Evolutionary conservation across 2,888 invertebrate genomes (phyloP).

Genomic region (Eupithecia subfuscata): DNA sequence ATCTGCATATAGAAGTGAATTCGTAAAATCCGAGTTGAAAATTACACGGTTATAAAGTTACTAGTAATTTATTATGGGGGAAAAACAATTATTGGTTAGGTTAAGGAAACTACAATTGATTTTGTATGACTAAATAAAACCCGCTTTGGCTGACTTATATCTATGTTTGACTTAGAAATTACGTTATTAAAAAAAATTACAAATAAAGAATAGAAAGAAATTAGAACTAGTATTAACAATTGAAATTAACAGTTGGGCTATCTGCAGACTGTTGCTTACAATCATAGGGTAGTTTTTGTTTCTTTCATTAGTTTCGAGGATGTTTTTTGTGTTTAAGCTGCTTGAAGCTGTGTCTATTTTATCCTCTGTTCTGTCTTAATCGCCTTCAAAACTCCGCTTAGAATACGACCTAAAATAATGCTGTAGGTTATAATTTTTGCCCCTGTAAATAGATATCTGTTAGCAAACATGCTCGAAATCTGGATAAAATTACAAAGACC

Average conservation of each 20-base stretch:
- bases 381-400: background rate
- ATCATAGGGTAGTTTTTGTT: too few relatives aligned
- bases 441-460: constrained; percentile 11
- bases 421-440: background rate
- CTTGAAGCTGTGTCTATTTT: background rate
- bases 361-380: background rate
- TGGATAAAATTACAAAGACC: constrained; percentile 25
- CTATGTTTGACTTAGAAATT: too few relatives aligned
- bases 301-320: too few relatives aligned
- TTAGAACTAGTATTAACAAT: too few relatives aligned
- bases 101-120: background rate
- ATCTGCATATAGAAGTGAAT: constrained; percentile 17
- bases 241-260: too few relatives aligned
- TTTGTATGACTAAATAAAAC: background rate
- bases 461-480: constrained; percentile 15
- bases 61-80: constrained; percentile 15
- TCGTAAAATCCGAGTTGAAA: constrained; percentile 18
- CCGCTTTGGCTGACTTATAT: background rate
- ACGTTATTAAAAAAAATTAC: too few relatives aligned
- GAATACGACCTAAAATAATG: background rate
- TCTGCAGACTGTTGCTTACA: too few relatives aligned
- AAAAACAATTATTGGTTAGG: background rate
- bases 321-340: too few relatives aligned
- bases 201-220: too few relatives aligned
- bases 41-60: constrained; percentile 16